Conservation (phyloP, 2,797 vertebrate species). For the Anabacerthia variegaticeps region DNA sequence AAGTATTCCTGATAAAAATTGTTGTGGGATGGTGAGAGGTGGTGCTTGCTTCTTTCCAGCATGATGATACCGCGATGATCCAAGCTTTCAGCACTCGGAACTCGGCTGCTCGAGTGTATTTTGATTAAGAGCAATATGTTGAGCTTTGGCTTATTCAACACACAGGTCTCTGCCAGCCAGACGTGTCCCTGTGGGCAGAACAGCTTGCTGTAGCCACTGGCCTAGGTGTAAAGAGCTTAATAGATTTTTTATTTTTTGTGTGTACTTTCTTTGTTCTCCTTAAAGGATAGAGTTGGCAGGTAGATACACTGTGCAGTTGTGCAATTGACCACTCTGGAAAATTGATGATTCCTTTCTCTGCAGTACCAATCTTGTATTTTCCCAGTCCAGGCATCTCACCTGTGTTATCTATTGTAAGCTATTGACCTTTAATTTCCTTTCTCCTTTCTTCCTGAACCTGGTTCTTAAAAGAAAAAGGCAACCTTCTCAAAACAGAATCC, state of each 20-base stretch:
- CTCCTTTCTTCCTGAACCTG: no score
- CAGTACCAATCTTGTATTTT: background rate
- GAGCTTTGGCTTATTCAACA: background rate
- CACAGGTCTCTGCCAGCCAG: background rate
- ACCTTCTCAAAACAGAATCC: background rate
- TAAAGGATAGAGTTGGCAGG: background rate
- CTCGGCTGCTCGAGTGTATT: background rate
- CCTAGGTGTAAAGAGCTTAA: background rate
- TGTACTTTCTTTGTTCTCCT: background rate
- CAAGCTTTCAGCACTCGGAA: background rate
- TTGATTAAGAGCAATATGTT: background rate
- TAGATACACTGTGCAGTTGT: background rate
- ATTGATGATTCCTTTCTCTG: background rate
- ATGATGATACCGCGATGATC: accelerated
- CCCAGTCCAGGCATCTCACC: background rate
- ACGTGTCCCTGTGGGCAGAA: background rate
- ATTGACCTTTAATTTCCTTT: background rate
- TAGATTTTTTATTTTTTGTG: background rate
- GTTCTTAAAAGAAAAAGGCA: background rate
- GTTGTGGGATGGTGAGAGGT: background rate
- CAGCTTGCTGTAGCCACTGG: background rate
- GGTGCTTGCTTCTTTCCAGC: background rate
- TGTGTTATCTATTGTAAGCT: background rate
- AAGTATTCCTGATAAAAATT: background rate
- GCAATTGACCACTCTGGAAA: background rate